Base-by-base conservation (phyloP, 2,888 invertebrate species). In the Xylota sylvarum region DNA sequence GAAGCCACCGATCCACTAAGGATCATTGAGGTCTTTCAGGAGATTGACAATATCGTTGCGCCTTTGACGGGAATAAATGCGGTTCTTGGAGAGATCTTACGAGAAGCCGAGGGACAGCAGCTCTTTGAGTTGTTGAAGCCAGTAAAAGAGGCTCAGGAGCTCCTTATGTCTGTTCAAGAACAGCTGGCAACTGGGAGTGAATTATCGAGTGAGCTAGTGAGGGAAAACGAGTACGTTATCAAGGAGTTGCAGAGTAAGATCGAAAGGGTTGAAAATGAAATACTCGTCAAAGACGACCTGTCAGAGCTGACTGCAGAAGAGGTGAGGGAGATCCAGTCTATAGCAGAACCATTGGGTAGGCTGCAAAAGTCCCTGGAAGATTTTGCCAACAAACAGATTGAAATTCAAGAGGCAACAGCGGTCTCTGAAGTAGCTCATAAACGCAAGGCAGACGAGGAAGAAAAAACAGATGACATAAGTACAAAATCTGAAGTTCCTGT, bases 21-120 rank as follows among this genome's bases (percentile, higher is more conserved):
- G n/a, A 88, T 91, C 5, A 91, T 92, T 50, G 92, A 92, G 79
- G 86, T 92, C 0, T 73, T 92, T 2, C 92, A 92, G 60, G 92
- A 92, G 88, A 89, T 92, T 3, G 92, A 92, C 84, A 88, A 88
- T 50, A 88, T 92, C 46, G 88, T 90, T 2, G 88, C 88, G 0
- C 91, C 92, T n/a, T 58, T 92, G 1, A 90, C 83, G 9, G 88
- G 80, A 3, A 60, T 91, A 0, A 83, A 83, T 43, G 83, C 83
- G 4, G 17, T 83, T 7, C 50, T 87, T 7, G 14, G 4, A 12
- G 74, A 79, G 17, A 43, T 55, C 1, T 9, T 87, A 40, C 17
- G 58, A 4, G 56, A 72, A 12, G 40, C 72, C 5, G 86, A 84
- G 43, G 67, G 52, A 9, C 19, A 77, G 35, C 70, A 80, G 32